phyloP scores from a whole-genome alignment of 2,113 vertebrate genomes.

The Rissa tridactyla region DNA sequence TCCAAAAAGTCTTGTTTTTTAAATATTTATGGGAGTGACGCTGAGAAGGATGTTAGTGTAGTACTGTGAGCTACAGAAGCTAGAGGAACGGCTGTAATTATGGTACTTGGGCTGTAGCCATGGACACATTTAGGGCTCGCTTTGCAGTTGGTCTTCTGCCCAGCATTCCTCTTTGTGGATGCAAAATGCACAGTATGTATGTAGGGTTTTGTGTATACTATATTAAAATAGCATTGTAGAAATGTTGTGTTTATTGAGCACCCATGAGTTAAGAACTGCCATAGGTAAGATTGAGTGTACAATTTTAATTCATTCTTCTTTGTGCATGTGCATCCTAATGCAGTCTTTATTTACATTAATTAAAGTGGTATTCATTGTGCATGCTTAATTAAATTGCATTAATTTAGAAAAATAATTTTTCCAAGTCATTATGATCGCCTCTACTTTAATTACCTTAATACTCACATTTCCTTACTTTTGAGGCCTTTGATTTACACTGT shows the following conservation, averaged over 20 bases:
- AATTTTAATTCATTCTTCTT: not conserved
- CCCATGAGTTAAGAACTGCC: not conserved
- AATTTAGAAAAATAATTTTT: slow-evolving; percentile 37
- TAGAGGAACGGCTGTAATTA: not conserved
- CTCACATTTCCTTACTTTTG: not conserved
- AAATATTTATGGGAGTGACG: not conserved
- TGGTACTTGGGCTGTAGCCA: not conserved
- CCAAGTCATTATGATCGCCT: not conserved
- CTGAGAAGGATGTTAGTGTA: not conserved
- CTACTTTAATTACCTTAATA: not conserved
- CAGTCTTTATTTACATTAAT: not conserved
- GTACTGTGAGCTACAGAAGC: not conserved
- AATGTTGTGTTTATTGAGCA: not conserved
- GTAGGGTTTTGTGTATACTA: not conserved
- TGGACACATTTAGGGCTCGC: not conserved
- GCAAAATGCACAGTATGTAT: not conserved
- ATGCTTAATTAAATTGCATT: slow-evolving; percentile 19
- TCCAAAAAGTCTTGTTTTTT: not conserved
- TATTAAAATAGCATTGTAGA: not conserved
- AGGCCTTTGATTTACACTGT: not conserved
- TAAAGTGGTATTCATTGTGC: not conserved
- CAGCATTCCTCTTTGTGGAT: not conserved
- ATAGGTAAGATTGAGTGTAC: not conserved
- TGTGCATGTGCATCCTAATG: not conserved
- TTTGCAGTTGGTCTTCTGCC: slow-evolving; percentile 11